Percentiles rank a stretch among this genome's conserved stretches.
These are phyloP conservation scores for Mesopsocus fuscifrons DNA, from an alignment of 2,888 invertebrate species.

Conservation along the genomic window DNA sequence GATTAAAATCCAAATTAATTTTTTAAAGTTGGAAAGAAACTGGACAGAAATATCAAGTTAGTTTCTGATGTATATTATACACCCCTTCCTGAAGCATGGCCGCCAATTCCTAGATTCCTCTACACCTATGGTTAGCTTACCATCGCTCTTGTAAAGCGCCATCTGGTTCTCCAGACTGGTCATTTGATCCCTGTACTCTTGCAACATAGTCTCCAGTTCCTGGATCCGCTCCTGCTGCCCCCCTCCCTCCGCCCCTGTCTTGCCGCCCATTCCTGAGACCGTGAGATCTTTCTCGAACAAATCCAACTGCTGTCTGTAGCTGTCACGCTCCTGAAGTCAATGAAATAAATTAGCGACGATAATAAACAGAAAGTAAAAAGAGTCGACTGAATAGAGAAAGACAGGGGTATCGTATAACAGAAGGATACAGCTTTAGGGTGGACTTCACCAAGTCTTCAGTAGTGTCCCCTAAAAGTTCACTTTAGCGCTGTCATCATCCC, in stretches of 20 bases:
- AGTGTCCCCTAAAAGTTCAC: no score
- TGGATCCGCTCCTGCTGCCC: conserved; percentile 40
- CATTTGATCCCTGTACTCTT: conserved; percentile 38
- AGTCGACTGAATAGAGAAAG: conserved; percentile 6
- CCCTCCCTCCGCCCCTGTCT: conserved; percentile 7
- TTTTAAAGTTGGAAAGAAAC: no score
- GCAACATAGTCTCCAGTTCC: conserved; percentile 50
- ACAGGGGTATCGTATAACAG: no score
- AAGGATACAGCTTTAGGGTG: no score
- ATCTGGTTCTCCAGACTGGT: conserved; percentile 19
- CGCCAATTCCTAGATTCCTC: no score
- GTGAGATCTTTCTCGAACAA: conserved; percentile 68
- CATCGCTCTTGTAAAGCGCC: neutral
- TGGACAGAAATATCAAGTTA: no score
- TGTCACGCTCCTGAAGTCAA: conserved; percentile 51
- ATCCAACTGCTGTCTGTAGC: conserved; percentile 59
- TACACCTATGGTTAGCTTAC: conserved; percentile 10
- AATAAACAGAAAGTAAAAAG: conserved; percentile 8
- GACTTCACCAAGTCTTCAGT: no score
- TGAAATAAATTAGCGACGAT: conserved; percentile 1
- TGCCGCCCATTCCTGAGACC: conserved; percentile 24
- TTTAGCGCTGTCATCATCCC: no score
- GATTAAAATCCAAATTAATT: no score
- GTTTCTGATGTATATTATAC: no score
- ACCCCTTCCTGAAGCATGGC: no score